These are phyloP conservation scores for Melipona bicolor DNA, from an alignment of 2,888 invertebrate genomes.

Conservation along the genomic window DNA sequence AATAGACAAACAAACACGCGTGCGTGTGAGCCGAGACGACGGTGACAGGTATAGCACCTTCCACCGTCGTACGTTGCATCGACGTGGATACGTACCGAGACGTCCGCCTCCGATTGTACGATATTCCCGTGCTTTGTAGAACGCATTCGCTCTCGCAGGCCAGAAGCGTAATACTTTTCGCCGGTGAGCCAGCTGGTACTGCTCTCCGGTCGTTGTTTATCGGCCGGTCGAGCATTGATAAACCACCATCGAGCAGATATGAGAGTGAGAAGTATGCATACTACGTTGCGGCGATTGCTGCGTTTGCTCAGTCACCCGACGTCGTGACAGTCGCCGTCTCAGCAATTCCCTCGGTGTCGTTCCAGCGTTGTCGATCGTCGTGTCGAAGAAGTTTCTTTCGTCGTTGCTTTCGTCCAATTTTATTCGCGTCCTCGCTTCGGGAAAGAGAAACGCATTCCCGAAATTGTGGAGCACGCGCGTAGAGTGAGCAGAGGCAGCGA, in stretches of 20 bases:
- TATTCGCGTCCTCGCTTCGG: neutral
- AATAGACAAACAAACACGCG: slow-evolving; percentile 33
- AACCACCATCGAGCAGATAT: slow-evolving; percentile 21
- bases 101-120: slow-evolving; percentile 62
- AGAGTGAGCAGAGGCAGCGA: slow-evolving; percentile 27
- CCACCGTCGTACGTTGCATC: slow-evolving; percentile 56
- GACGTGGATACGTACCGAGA: slow-evolving; percentile 54
- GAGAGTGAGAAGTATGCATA: neutral
- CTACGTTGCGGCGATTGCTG: neutral
- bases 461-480: slow-evolving; percentile 31
- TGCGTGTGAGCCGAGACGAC: slow-evolving; percentile 23
- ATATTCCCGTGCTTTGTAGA: slow-evolving; percentile 57
- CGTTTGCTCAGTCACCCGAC: neutral
- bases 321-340: neutral
- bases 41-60: slow-evolving; percentile 56
- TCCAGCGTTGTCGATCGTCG: slow-evolving; percentile 16
- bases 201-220: slow-evolving; percentile 44
- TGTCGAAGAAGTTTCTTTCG: neutral
- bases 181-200: slow-evolving; percentile 20
- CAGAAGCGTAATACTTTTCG: slow-evolving; percentile 39
- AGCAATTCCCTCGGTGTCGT: neutral
- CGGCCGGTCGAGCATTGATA: slow-evolving; percentile 7
- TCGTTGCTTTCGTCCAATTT: slow-evolving; percentile 12
- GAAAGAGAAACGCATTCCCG: slow-evolving; percentile 25
- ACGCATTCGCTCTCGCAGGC: slow-evolving; percentile 14